phyloP scores from a whole-genome alignment of 1,140 invertebrate genomes.

The Megathymus violae region DNA sequence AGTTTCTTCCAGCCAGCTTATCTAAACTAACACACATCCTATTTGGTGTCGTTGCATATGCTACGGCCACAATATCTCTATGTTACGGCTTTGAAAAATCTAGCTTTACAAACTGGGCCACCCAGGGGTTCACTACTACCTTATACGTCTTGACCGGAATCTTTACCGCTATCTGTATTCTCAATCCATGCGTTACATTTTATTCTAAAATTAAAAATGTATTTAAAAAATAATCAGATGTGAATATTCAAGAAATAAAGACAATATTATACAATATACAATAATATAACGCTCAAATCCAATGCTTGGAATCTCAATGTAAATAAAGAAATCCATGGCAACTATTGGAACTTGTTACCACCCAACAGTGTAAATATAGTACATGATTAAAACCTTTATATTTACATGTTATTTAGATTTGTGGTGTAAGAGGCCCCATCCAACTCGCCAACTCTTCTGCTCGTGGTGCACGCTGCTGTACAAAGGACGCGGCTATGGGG shows the following conservation, averaged over 20 bases:
- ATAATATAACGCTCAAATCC: conserved; percentile 4
- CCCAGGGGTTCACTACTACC: conserved; percentile 36
- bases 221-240: conserved; percentile 4
- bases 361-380: background rate
- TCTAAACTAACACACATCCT: conserved; percentile 61
- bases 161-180: conserved; percentile 53
- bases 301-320: conserved; percentile 21
- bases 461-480: no score
- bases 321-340: background rate
- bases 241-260: background rate
- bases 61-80: conserved; percentile 46
- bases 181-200: conserved; percentile 58
- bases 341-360: background rate
- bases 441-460: no score
- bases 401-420: no score
- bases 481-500: no score
- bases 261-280: conserved; percentile 6
- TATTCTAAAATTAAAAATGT: conserved; percentile 18
- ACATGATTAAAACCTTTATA: background rate
- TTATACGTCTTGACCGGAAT: conserved; percentile 45
- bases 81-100: conserved; percentile 58
- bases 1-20: conserved; percentile 49
- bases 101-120: conserved; percentile 53
- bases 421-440: no score
- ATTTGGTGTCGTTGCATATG: conserved; percentile 58